Base-by-base conservation (phyloP, 1,140 invertebrate species). In the Holotrichia oblita region DNA sequence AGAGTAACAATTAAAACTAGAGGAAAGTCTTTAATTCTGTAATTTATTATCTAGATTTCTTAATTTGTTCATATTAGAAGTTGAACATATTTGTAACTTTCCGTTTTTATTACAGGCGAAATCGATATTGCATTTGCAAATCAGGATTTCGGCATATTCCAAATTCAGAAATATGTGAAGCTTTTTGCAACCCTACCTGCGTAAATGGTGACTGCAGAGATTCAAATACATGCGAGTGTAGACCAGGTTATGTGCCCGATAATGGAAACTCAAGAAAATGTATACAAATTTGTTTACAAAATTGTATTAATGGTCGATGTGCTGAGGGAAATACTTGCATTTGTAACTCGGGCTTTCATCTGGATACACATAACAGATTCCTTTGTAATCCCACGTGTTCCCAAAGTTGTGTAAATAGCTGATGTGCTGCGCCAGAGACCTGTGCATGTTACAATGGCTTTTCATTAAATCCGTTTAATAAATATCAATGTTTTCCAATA, bases 301-400 rank as follows among this genome's bases (percentile, higher is more conserved):
- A 87, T 9, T 91, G 91, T 81, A 76, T 83, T 0, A 91, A 91
- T 81, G 90, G 89, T 17, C 7, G 12, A 3, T 73, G 72, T 27
- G 27, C 40, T n/a, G 8, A n/a, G 2, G 6, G 9, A 73, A 27
- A 73, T 40, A 73, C 34, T 2, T 73, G 72, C 22, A 40, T 12
- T 40, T 94, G 93, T 83, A 90, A 89, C 55, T 85, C 88, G 9
- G 93, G 93, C 0, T 94, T 89, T 84, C 87, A 83, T 6, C 80
- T 91, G 64, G 90, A 93, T 79, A 83, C 80, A 40, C 83, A 80
- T 24, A 73, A 73, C 0, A 81, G 81, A 40, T 85, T 83, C 40
- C 41, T 55, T 10, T 80, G 78, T 20, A 74, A 79, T 55, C 24
- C 69, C 55, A 59, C 59, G 41, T 79, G 85, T 82, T 22, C 72